Evolutionary conservation across 2,888 invertebrate genomes (phyloP), one percentile per base, ranked within the genome.

Genomic region (Baccha elongata): DNA sequence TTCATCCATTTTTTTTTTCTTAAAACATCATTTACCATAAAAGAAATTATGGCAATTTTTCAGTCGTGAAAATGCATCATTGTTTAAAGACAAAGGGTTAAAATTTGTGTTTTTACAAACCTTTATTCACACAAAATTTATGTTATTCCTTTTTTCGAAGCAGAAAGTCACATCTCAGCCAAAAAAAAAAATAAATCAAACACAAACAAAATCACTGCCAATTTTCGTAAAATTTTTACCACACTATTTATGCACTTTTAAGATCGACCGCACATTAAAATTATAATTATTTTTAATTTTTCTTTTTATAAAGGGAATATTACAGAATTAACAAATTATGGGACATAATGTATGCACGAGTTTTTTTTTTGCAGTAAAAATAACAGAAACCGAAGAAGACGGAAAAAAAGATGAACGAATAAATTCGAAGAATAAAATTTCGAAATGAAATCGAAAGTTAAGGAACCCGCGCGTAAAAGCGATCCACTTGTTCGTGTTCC

Each of bases 361-460:
- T 44, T 60, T 32, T 60, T 60, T 11, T 23, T 13, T 26, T 23
- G n/a, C 23, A 46, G 4, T 1, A 60, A 44, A 42, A 44, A 26
- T 44, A 44, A 42, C 42, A 60, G 60, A 60, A 44, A 44, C 8
- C 26, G 1, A 42, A 26, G 40, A 40, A 17, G 40, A 42, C 11
- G 44, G 44, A 17, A 6, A 37, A 44, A 46, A 55, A 64, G 21
- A 44, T 7, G 11, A 48, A 35, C 68, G 44, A 44, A 46, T 8
- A 23, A 68, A 46, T 40, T 62, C 53, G 37, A 55, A 69, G 32
- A 46, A 58, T 11, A 64, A 58, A 40, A 29, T 72, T 73, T 73
- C 62, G 53, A 71, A 83, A 83, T 55, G 83, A 83, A 83, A 83
- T 72, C 78, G 83, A 83, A 83, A 83, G 83, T 83, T 76, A 17